Evolutionary conservation across 2,797 vertebrate species (phyloP).

Genomic region (Pseudochaenichthys georgianus): DNA sequence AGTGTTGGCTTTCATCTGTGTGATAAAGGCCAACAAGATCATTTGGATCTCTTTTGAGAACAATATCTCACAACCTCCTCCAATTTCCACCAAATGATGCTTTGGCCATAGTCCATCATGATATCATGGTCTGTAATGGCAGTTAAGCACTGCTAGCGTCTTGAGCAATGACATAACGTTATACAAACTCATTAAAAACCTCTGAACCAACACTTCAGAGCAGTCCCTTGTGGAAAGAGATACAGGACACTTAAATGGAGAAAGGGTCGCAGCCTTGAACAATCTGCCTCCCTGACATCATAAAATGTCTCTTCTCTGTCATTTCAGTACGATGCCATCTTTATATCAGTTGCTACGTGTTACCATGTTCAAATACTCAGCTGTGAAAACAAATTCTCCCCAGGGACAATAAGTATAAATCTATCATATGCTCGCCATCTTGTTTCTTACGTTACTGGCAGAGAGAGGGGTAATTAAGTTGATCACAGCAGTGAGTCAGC

Average conservation of each 20-base stretch:
- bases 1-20: slow-evolving; percentile 11
- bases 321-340: no score
- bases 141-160: slow-evolving; percentile 9
- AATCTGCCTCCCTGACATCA: no score
- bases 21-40: slow-evolving; percentile 1
- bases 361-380: no score
- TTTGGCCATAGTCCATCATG: neutral
- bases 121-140: slow-evolving; percentile 2
- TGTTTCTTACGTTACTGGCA: slow-evolving; percentile 23
- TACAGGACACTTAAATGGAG: no score
- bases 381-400: no score
- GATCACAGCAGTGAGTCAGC: slow-evolving; percentile 27
- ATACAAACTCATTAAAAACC: slow-evolving; percentile 1
- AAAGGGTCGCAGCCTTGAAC: no score
- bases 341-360: no score
- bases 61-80: slow-evolving; percentile 10
- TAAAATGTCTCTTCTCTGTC: no score
- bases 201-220: no score
- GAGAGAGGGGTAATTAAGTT: slow-evolving; percentile 9
- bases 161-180: slow-evolving; percentile 4
- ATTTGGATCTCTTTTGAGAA: slow-evolving; percentile 9
- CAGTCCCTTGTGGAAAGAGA: no score
- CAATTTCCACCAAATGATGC: neutral
- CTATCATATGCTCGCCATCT: slow-evolving; percentile 12
- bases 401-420: neutral